A percentile compares a stretch with the other conserved stretches of the same genome.
Evolutionary conservation across 2,797 vertebrate genomes (phyloP).

Genomic region (Odontamblyopus rebecca): DNA sequence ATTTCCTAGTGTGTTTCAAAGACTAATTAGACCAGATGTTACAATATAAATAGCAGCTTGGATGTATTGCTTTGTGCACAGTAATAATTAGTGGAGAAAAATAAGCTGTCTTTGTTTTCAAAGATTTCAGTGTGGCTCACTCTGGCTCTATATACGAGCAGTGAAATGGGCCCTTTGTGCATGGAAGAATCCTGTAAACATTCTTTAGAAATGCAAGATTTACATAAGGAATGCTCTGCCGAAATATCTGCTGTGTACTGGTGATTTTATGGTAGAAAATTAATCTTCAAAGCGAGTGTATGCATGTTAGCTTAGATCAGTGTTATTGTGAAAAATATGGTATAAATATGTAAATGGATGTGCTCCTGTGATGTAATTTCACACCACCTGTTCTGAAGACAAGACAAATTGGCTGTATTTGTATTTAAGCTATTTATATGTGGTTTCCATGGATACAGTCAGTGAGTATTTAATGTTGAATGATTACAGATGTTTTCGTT

Average conservation of each 20-base stretch:
- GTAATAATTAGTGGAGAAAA: constrained; percentile 15
- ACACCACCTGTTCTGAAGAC: not conserved
- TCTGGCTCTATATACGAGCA: not conserved
- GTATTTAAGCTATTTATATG: not conserved
- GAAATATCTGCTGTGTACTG: not conserved
- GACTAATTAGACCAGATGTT: constrained; percentile 46
- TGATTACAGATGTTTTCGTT: not conserved
- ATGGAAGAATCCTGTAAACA: constrained; percentile 1
- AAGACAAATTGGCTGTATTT: not conserved
- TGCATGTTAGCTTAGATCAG: not conserved
- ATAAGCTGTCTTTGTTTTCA: constrained; percentile 11
- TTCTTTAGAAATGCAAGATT: constrained; percentile 3
- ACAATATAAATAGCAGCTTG: constrained; percentile 28
- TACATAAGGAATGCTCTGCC: constrained; percentile 1
- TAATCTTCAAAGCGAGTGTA: not conserved
- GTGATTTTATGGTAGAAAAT: not conserved
- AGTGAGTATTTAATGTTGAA: not conserved
- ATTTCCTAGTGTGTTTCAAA: constrained; percentile 25
- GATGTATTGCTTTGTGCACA: constrained; percentile 22
- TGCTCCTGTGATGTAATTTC: not conserved
- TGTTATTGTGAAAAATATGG: not conserved
- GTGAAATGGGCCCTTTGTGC: not conserved
- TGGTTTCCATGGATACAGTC: constrained; percentile 11
- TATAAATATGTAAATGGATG: constrained; percentile 1
- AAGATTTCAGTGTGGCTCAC: constrained; percentile 8